These are phyloP conservation scores for Andrena cerasifolii DNA, from an alignment of 1,140 invertebrate species.

Conservation along the genomic window DNA sequence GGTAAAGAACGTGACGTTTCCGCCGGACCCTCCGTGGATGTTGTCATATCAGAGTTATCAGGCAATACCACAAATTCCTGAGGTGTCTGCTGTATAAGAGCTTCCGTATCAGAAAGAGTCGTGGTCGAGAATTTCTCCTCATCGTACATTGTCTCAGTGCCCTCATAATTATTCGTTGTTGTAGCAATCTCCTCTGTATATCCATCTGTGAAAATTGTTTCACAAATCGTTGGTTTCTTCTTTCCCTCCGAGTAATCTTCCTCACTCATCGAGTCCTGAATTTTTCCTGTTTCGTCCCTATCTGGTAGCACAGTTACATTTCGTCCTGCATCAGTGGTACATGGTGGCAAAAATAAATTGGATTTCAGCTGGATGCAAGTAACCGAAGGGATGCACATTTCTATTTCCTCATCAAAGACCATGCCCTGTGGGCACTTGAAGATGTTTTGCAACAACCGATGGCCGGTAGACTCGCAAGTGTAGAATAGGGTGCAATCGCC, in stretches of 20 bases:
- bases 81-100: too few species aligned
- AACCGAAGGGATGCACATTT: constrained; percentile 10
- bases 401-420: constrained; percentile 17
- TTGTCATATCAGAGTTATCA: background rate
- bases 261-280: background rate
- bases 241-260: too few species aligned
- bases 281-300: background rate
- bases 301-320: background rate
- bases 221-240: too few species aligned
- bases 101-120: background rate
- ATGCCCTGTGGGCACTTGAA: constrained; percentile 45
- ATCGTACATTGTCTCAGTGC: background rate
- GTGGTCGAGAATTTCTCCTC: background rate
- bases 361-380: background rate
- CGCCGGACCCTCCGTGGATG: background rate
- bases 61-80: background rate
- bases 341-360: background rate
- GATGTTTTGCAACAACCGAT: constrained; percentile 19
- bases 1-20: background rate
- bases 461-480: constrained; percentile 22
- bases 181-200: background rate
- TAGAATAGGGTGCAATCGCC: constrained; percentile 45
- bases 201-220: background rate
- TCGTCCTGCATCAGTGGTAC: background rate
- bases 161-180: background rate